phyloP scores from a whole-genome alignment of 2,888 invertebrate species.

The Pandemis heparana region DNA sequence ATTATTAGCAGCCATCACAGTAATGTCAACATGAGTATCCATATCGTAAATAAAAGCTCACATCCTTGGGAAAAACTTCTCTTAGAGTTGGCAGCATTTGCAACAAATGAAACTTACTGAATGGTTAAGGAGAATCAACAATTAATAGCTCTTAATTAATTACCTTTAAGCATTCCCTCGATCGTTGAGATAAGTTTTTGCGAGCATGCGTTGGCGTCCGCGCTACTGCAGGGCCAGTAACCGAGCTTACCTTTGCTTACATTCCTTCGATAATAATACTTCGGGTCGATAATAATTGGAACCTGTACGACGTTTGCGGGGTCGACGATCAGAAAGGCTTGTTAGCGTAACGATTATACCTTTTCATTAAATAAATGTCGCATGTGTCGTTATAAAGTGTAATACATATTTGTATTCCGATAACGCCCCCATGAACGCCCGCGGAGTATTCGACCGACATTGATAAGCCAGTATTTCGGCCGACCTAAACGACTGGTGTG shows the following conservation, averaged over 20 bases:
- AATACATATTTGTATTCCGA: conserved; percentile 50
- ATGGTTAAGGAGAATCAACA: conserved; percentile 66
- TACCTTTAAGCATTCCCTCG: conserved; percentile 64
- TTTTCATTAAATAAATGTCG: conserved; percentile 28
- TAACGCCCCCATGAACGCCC: conserved; percentile 69
- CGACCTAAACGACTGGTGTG: conserved; percentile 23
- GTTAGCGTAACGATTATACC: conserved; percentile 37
- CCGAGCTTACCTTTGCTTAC: conserved; percentile 36
- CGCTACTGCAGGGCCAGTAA: conserved; percentile 10
- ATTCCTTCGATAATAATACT: conserved; percentile 39
- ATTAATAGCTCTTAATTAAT: conserved; percentile 77
- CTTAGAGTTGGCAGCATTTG: conserved; percentile 29
- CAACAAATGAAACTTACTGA: conserved; percentile 51
- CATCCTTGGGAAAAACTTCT: conserved; percentile 49
- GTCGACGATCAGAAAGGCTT: conserved; percentile 21
- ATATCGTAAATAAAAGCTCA: conserved; percentile 48
- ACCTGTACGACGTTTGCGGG: conserved; percentile 25
- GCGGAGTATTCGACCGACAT: conserved; percentile 64
- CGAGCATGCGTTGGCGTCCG: conserved; percentile 44
- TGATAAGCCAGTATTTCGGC: conserved; percentile 61
- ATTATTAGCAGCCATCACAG: conserved; percentile 34
- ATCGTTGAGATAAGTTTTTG: conserved; percentile 59
- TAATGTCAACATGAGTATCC: conserved; percentile 45
- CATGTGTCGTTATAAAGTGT: conserved; percentile 13
- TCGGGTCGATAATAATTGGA: conserved; percentile 35